Conservation (phyloP, 1,140 invertebrate genomes). For the Marisa cornuarietis region DNA sequence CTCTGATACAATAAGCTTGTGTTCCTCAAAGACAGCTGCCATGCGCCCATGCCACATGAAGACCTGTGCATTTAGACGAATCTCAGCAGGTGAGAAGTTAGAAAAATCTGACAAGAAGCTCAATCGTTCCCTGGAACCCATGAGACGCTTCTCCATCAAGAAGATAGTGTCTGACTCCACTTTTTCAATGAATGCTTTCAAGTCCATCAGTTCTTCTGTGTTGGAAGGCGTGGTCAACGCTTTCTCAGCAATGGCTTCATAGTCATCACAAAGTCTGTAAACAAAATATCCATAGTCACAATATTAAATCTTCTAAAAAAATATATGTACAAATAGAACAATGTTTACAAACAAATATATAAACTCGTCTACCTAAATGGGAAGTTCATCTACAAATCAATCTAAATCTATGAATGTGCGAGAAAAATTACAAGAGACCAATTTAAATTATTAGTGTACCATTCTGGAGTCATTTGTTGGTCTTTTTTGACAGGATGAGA, state of each 20-base stretch:
- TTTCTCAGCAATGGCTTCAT: constrained; percentile 82
- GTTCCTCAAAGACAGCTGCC: constrained; percentile 82
- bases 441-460: too few relatives aligned
- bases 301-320: too few relatives aligned
- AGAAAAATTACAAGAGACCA: too few relatives aligned
- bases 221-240: constrained; percentile 82
- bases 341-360: too few relatives aligned
- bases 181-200: constrained; percentile 80
- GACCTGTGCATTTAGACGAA: constrained; percentile 79
- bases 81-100: constrained; percentile 80
- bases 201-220: constrained; percentile 85
- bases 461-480: too few relatives aligned
- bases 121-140: constrained; percentile 72
- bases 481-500: too few relatives aligned
- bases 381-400: too few relatives aligned
- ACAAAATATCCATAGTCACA: background rate
- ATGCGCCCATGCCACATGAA: constrained; percentile 88
- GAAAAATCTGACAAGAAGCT: constrained; percentile 84
- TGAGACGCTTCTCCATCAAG: constrained; percentile 80
- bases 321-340: too few relatives aligned
- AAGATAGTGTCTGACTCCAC: constrained; percentile 77
- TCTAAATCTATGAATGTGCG: too few relatives aligned
- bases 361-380: too few relatives aligned
- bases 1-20: constrained; percentile 79
- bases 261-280: constrained; percentile 83